phyloP scores from a whole-genome alignment of 2,113 vertebrate species.

The Sander vitreus region DNA sequence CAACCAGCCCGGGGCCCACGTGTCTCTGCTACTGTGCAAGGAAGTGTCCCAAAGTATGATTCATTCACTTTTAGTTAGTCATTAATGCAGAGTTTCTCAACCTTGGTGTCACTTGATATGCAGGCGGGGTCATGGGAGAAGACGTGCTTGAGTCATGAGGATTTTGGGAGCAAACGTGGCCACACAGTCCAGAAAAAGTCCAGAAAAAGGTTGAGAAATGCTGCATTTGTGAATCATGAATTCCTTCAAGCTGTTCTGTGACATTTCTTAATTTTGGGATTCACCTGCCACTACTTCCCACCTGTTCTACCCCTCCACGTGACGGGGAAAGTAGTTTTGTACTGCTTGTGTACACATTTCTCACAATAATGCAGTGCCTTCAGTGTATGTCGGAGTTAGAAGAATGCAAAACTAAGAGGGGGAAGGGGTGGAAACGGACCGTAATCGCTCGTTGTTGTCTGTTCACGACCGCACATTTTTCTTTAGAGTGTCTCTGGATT shows the following conservation, averaged over 20 bases:
- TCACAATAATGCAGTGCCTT: constrained; percentile 75
- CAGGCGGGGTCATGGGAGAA: background rate
- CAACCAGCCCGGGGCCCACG: background rate
- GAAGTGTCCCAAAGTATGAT: constrained; percentile 15
- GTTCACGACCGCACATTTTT: constrained; percentile 32
- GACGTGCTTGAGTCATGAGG: background rate
- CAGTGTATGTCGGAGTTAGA: constrained; percentile 45
- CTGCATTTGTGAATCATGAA: constrained; percentile 4
- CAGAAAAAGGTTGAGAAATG: constrained; percentile 13
- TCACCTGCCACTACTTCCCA: constrained; percentile 14
- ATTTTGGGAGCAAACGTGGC: constrained; percentile 2
- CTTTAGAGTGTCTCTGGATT: constrained; percentile 12
- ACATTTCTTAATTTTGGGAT: background rate
- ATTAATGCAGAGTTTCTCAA: constrained; percentile 40
- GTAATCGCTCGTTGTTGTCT: constrained; percentile 24
- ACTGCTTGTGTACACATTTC: constrained; percentile 29
- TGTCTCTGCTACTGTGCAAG: background rate
- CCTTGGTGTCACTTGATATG: constrained; percentile 13
- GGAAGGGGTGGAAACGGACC: constrained; percentile 17
- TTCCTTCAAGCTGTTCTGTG: background rate
- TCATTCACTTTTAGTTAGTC: constrained; percentile 12
- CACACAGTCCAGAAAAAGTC: background rate
- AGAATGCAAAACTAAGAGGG: constrained; percentile 30
- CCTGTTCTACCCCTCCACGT: background rate
- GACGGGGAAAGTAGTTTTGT: background rate